Evolutionary conservation across 1,140 invertebrate genomes (phyloP), one percentile per base, ranked within the genome.

Genomic region (Laupala kohalensis): DNA sequence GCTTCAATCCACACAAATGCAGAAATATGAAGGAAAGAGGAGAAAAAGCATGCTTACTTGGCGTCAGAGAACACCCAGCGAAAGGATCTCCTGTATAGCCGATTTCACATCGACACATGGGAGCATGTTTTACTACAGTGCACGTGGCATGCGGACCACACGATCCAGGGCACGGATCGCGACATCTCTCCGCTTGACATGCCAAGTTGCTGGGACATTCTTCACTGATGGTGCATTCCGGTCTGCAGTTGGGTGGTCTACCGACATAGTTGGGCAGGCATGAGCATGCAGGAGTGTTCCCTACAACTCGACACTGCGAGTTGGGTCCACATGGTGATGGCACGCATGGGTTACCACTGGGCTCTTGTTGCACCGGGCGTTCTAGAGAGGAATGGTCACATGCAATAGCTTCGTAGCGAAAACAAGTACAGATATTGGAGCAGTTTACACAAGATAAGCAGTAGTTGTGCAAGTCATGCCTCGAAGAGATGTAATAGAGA

Each of bases 301-400:
- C 85, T 75, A 87, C 83, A 62, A 87, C 81, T 75, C 86, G 84
- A 80, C 92, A 95, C 77, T 89, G 83, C 15, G 91, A 90, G 80
- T 93, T 91, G 15, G 88, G 86, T 67, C 93, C 93, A 78, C 92
- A 95, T 27, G 92, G 91, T 29, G 89, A 88, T 28, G 90, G 89
- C 66, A 87, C 80, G 77, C 91, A 93, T 64, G 90, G 86, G 80
- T 88, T 85, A 75, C 80, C 79, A 37, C 71, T 76, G 37, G 78
- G 80, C 75, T 78, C 78, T 67, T 75, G 75, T 71, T 76, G 71
- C 73, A 80, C 76, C 73, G 81, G 81, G 53, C 72, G 79, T 79
- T 79, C 83, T 84, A 81, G 72, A 83, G 84, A 70, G 72, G 76
- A 75, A 68, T 74, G 23, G 25, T 15, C 3, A 6, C 27, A 30